phyloP scores from a whole-genome alignment of 2,888 invertebrate genomes.

The Caenorhabditis japonica region DNA sequence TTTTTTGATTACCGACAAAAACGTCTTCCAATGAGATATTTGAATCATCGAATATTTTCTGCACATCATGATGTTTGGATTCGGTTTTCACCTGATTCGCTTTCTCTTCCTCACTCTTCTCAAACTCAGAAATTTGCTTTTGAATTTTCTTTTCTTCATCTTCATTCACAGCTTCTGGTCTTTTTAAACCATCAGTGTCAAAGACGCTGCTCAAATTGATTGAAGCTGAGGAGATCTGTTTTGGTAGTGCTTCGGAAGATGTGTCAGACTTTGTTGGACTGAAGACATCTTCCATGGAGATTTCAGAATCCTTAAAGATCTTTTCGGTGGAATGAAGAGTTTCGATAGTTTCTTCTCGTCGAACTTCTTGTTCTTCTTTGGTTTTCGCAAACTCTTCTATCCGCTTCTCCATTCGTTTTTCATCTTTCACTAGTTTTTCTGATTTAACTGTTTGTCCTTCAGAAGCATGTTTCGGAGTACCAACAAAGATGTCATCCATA shows the following conservation, averaged over 20 bases:
- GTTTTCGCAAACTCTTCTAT: not conserved
- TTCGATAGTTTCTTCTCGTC: not conserved
- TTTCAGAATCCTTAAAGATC: not conserved
- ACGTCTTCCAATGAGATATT: not conserved
- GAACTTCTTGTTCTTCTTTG: not conserved
- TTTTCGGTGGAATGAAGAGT: not conserved
- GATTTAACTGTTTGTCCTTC: not conserved
- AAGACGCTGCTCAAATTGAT: no score
- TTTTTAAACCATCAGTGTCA: no score
- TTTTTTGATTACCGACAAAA: no score
- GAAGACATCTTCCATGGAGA: not conserved
- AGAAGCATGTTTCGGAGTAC: not conserved
- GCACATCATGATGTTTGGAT: no score
- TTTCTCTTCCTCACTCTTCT: slow-evolving; percentile 13
- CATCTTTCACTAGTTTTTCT: not conserved
- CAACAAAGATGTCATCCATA: not conserved
- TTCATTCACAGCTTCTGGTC: not conserved
- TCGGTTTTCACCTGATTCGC: no score
- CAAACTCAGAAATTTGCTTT: slow-evolving; percentile 22
- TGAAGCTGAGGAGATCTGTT: not conserved
- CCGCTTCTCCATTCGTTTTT: not conserved
- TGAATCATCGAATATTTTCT: not conserved
- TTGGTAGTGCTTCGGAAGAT: not conserved
- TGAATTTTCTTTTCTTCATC: slow-evolving; percentile 16
- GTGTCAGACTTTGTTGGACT: no score